Evolutionary conservation across 2,888 invertebrate genomes (phyloP), one percentile per base, ranked within the genome.

Genomic region (Dicyrtomina minuta): DNA sequence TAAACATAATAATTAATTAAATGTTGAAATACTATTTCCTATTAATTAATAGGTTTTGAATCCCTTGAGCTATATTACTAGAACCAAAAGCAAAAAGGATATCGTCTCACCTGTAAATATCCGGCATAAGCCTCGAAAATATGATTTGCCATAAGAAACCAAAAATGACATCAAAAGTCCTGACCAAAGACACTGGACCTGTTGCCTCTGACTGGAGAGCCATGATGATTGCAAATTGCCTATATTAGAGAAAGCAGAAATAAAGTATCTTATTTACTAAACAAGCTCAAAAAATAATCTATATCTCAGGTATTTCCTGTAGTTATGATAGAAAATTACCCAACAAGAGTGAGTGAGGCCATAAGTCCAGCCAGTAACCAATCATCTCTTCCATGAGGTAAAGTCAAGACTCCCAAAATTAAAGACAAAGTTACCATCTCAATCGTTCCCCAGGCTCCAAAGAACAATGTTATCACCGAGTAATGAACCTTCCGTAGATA

Each of bases 201-300:
- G 76, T 71, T 51, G 72, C 64, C 27, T 76, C 76, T 2, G 69
- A 71, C 51, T 75, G 74, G 66, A 76, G 70, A 1, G 76, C 76
- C n/a, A 74, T 49, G n/a, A 73, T 72, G 15, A 76, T 71, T 1
- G 73, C 74, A 62, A 61, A 62, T 65, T 76, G 76, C 20, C 68
- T 68, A 17, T 41, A n/a, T n/a, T n/a, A n/a, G n/a, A n/a, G n/a
- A n/a, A n/a, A n/a, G n/a, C n/a, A n/a, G 27, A 41, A 20, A 27
- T 17, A 26, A 39, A 33, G 33, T 12, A 4, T 10, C 13, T 17
- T n/a, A 58, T 17, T 58, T 39, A 13, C 17, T 13, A 13, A 58
- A 43, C 10, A 12, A 8, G 41, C n/a, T 6, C n/a, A 22, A 53
- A 26, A 27, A 8, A 46, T 46, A 15, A n/a, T n/a, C n/a, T n/a